Evolutionary conservation across 2,888 invertebrate genomes (phyloP), one percentile per base, ranked within the genome.

Genomic region (Eupithecia tripunctaria): DNA sequence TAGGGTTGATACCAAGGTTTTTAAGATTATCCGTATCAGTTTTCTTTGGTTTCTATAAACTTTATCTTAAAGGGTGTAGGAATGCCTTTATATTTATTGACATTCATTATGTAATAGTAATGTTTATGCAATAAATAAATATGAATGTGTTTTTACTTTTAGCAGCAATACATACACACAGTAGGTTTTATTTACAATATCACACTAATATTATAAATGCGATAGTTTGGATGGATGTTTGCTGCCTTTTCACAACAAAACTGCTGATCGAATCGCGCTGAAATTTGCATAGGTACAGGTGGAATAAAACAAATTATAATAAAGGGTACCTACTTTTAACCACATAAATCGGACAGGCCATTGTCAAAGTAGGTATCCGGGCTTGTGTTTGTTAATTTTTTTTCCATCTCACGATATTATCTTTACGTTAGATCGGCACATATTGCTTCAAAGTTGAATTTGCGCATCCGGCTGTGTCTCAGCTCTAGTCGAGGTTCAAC

Each of bases 401-500:
- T 4, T 51, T 51, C 5, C 21, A 51, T 10, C n/a, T 8, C 29
- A 29, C 5, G 2, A 5, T 29, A 29, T 29, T 2, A 29, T 29
- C 2, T 29, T 29, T 2, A 4, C 29, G n/a, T n/a, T n/a, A n/a
- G n/a, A n/a, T n/a, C n/a, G n/a, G 36, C 36, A 36, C 7, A 6
- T 2, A 8, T 36, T 36, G 7, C 7, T 36, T 38, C 38, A 12
- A 12, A 12, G 0, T 38, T 38, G 10, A 12, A 36, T 36, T 21
- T 36, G n/a, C 32, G 6, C 25, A 41, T 64, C 63, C 12, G 27
- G 81, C 84, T 86, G 88, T 89, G 88, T 86, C 89, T 87, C 81
- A 81, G 81, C 83, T 81, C 83, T 84, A 75, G 68, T 41, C 47
- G 76, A 76, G 80, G 91, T 87, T 89, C 89, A 80, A 77, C 77